phyloP scores from a whole-genome alignment of 2,113 vertebrate species.

The Castor canadensis region DNA sequence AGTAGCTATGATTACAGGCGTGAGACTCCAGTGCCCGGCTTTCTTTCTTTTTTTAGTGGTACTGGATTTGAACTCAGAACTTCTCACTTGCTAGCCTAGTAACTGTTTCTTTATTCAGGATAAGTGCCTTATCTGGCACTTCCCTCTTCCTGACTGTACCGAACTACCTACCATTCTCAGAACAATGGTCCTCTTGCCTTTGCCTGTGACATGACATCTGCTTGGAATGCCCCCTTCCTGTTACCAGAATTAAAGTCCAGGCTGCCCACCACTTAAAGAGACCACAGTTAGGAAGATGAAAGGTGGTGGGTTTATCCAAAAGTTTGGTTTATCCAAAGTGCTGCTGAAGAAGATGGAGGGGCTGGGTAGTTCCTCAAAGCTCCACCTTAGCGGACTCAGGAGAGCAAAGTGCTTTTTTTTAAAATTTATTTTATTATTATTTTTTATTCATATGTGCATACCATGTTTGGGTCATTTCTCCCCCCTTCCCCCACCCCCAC shows the following conservation, averaged over 20 bases:
- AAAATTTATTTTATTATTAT: too few species aligned
- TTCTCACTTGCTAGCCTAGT: too few species aligned
- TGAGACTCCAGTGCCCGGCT: too few species aligned
- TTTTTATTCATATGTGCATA: too few species aligned
- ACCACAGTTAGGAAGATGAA: neutral
- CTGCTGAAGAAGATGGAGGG: neutral
- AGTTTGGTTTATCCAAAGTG: neutral
- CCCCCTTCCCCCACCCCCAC: too few species aligned
- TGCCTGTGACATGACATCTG: rapidly evolving
- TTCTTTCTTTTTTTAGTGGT: too few species aligned
- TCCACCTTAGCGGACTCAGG: neutral
- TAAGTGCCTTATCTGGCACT: neutral
- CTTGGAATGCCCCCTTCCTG: neutral
- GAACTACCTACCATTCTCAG: neutral
- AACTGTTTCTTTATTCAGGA: neutral
- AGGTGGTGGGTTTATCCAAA: neutral
- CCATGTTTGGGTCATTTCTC: too few species aligned
- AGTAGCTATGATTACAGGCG: too few species aligned
- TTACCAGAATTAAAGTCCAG: neutral
- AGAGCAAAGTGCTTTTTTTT: too few species aligned
- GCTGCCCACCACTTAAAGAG: neutral
- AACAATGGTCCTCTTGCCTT: neutral
- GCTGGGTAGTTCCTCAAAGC: neutral
- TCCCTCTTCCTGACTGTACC: neutral
- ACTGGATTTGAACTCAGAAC: too few species aligned